Evolutionary conservation across 2,113 vertebrate species (phyloP).

Genomic region (Myotis davidii): DNA sequence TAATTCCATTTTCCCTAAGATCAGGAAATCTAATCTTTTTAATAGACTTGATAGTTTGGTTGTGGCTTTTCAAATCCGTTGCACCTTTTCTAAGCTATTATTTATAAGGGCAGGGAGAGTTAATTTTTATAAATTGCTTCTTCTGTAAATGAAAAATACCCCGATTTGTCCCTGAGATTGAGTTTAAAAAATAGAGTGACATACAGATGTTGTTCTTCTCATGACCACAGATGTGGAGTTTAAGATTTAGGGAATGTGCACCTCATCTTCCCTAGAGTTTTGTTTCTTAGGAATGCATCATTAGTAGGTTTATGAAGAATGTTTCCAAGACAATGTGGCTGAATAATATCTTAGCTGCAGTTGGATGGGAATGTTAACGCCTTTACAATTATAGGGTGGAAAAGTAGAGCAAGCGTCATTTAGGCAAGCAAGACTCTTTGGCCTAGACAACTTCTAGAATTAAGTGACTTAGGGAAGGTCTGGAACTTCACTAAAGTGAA

Average conservation of each 20-base stretch:
- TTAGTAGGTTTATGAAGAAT: background rate
- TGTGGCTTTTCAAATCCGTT: background rate
- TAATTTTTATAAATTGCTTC: slow-evolving; percentile 20
- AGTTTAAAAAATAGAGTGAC: background rate
- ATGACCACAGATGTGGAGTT: background rate
- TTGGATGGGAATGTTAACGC: background rate
- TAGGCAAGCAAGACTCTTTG: slow-evolving; percentile 32
- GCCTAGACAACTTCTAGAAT: background rate
- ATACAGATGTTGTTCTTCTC: background rate
- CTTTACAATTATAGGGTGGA: background rate
- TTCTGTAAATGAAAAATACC: background rate
- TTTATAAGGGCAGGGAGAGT: background rate
- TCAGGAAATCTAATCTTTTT: slow-evolving; percentile 12
- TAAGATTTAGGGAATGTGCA: background rate
- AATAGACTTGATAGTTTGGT: background rate
- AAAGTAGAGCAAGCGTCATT: background rate
- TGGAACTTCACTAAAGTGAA: background rate
- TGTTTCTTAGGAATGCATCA: background rate
- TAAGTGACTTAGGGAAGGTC: background rate
- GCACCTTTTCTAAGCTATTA: slow-evolving; percentile 31
- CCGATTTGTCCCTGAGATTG: background rate
- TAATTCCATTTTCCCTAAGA: background rate
- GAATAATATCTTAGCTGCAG: background rate
- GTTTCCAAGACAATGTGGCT: background rate
- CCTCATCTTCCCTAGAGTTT: background rate